A percentile compares a stretch with the other conserved stretches of the same genome.
Evolutionary conservation across 2,888 invertebrate genomes (phyloP).

Genomic region (Heterodera filipjevi): DNA sequence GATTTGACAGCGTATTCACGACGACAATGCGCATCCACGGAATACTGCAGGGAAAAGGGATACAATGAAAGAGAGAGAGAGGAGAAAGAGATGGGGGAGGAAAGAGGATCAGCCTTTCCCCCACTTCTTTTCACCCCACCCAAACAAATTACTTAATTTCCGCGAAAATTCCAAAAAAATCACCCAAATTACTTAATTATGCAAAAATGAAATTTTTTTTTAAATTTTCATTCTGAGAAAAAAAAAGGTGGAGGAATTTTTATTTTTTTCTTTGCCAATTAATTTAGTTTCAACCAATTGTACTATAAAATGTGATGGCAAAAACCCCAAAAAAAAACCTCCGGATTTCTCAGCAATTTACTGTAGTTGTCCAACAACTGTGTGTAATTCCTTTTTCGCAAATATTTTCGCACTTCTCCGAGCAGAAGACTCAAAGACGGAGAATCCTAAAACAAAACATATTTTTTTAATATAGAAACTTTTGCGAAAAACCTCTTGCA

Average conservation of each 20-base stretch:
- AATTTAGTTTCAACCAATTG: no score
- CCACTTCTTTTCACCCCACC: no score
- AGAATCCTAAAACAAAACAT: constrained; percentile 31
- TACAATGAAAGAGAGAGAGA: neutral
- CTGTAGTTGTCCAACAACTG: constrained; percentile 31
- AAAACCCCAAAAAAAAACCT: no score
- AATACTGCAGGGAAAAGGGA: constrained; percentile 5
- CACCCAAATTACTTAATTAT: no score
- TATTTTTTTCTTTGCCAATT: no score
- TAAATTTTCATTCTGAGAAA: no score
- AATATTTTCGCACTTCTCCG: constrained; percentile 29
- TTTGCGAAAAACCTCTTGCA: constrained; percentile 2
- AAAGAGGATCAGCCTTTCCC: no score
- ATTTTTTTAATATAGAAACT: neutral
- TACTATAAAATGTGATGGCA: no score
- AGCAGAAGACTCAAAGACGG: constrained; percentile 29
- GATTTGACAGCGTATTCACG: constrained; percentile 23
- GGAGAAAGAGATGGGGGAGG: neutral
- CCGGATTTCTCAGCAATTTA: constrained; percentile 31
- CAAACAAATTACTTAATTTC: no score
- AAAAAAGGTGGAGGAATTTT: no score
- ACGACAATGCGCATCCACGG: constrained; percentile 6
- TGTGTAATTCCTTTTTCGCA: constrained; percentile 29
- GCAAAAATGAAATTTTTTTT: no score
- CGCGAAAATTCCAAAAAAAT: no score